Evolutionary conservation across 2,113 vertebrate species (phyloP).

Genomic region (Phyllostomus discolor): DNA sequence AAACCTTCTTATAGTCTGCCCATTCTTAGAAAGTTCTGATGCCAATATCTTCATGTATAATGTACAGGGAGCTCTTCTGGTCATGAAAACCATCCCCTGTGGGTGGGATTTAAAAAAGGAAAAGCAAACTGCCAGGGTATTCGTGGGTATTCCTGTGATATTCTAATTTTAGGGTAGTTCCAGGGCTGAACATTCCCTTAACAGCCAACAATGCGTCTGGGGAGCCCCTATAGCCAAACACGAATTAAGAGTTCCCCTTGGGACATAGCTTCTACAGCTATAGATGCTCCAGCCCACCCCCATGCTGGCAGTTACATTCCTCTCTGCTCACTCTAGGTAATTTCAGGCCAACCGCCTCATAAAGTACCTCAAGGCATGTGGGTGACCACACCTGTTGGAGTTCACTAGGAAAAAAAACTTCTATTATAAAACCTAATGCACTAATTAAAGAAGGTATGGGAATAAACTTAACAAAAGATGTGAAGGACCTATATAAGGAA

Average conservation of each 20-base stretch:
- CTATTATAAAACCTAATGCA: background rate
- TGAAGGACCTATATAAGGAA: background rate
- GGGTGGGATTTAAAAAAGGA: background rate
- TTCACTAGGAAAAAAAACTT: background rate
- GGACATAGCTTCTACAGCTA: background rate
- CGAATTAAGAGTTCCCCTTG: background rate
- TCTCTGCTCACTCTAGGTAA: background rate
- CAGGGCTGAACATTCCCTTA: background rate
- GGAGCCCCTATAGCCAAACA: background rate
- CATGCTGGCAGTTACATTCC: background rate
- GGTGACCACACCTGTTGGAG: background rate
- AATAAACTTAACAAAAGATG: background rate
- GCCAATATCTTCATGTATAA: background rate
- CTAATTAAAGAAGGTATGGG: background rate
- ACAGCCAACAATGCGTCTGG: background rate
- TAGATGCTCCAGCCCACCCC: background rate
- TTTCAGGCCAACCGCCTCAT: background rate
- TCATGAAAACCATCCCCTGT: background rate
- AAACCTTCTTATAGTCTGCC: background rate
- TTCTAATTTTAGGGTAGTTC: background rate
- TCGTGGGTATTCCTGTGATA: background rate
- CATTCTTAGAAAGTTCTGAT: background rate
- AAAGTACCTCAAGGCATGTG: background rate
- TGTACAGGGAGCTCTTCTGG: background rate
- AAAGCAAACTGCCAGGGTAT: background rate